Evolutionary conservation across 2,113 vertebrate genomes (phyloP).

Genomic region (Gadus macrocephalus): DNA sequence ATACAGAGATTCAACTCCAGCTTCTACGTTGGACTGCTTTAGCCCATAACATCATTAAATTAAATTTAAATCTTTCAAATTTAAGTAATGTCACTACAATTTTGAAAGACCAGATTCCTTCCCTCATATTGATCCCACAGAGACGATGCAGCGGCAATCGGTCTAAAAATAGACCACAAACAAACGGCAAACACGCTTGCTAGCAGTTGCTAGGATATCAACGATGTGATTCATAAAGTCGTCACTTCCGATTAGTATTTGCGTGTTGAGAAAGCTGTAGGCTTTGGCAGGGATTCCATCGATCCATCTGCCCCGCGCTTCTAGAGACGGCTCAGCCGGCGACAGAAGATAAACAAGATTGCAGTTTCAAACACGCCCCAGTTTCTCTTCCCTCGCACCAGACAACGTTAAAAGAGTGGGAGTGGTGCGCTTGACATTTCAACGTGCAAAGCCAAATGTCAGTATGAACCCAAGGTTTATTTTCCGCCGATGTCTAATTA

Average conservation of each 20-base stretch:
- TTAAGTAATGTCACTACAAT: too few species aligned
- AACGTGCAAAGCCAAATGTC: too few species aligned
- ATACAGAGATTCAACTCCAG: background rate
- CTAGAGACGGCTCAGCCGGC: slow-evolving; percentile 17
- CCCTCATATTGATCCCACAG: background rate
- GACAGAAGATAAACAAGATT: slow-evolving; percentile 6
- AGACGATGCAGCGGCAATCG: slow-evolving; percentile 1
- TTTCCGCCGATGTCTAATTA: too few species aligned
- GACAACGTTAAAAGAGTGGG: too few species aligned
- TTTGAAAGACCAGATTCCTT: too few species aligned
- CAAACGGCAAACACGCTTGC: slow-evolving; percentile 17
- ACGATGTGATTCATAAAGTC: slow-evolving; percentile 48
- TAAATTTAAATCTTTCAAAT: too few species aligned
- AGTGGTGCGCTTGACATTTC: too few species aligned
- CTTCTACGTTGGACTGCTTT: background rate
- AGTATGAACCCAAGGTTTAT: too few species aligned
- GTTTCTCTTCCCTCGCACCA: too few species aligned
- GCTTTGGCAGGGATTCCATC: slow-evolving; percentile 6
- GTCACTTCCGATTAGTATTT: slow-evolving; percentile 48
- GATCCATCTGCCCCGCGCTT: slow-evolving; percentile 5
- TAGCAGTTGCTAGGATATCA: slow-evolving; percentile 64
- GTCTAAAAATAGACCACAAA: slow-evolving; percentile 42
- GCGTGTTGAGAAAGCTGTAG: slow-evolving; percentile 38
- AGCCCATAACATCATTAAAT: too few species aligned
- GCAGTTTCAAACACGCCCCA: background rate